Conservation (phyloP, 1,140 invertebrate species). For the Drosophila ironensis region DNA sequence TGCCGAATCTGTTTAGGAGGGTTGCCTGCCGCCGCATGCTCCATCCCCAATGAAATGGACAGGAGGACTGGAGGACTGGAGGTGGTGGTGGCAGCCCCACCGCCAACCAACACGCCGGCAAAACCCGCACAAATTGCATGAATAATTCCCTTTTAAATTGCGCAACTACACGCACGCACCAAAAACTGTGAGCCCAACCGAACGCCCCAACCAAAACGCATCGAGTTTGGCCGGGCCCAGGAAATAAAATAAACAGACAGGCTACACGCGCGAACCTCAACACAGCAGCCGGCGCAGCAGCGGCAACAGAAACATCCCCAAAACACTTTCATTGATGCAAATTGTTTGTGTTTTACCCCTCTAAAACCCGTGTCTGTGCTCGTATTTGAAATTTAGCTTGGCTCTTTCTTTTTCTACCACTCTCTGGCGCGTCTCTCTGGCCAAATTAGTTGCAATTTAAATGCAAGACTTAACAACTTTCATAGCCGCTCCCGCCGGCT, state of each 20-base stretch:
- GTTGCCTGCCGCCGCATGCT: background rate
- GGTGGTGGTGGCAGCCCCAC: no score
- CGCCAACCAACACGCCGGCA: conserved; percentile 1
- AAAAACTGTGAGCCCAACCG: conserved; percentile 6
- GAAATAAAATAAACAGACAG: conserved; percentile 65
- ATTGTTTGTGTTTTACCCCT: conserved; percentile 64
- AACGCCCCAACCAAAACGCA: background rate
- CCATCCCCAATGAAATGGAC: background rate
- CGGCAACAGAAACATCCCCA: no score
- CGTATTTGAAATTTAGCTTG: conserved; percentile 64
- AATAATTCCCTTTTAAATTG: conserved; percentile 81
- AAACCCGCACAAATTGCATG: conserved; percentile 70
- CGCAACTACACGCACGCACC: conserved; percentile 55
- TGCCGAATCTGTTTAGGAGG: background rate
- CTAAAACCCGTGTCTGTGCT: background rate
- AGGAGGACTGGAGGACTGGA: no score
- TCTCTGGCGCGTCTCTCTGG: conserved; percentile 18
- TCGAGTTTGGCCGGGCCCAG: conserved; percentile 4
- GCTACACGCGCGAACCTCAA: no score
- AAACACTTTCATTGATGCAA: conserved; percentile 71
- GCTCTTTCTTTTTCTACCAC: background rate
- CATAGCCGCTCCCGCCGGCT: conserved; percentile 12
- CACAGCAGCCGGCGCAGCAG: no score
- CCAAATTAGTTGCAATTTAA: conserved; percentile 79
- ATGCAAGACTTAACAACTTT: conserved; percentile 68